Conservation (phyloP, 1,140 invertebrate species). For the Bombus waltoni region DNA sequence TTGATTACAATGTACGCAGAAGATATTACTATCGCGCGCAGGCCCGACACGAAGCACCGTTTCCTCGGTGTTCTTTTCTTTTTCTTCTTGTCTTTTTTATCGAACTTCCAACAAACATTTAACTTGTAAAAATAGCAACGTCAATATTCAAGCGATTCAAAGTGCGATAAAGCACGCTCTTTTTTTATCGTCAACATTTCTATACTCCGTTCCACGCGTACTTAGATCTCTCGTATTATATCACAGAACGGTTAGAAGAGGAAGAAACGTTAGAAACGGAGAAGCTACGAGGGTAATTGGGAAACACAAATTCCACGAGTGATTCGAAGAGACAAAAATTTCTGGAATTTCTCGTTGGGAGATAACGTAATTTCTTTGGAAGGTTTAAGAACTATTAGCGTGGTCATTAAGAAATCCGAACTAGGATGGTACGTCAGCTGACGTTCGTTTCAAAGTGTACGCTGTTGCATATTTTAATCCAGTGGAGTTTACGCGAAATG, state of each 20-base stretch:
- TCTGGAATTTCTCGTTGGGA: slow-evolving; percentile 8
- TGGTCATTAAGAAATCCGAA: slow-evolving; percentile 15
- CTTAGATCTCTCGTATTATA: no score
- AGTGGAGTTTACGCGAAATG: neutral
- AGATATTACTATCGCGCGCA: slow-evolving; percentile 15
- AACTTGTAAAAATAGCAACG: neutral
- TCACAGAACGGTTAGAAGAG: no score
- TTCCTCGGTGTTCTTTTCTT: no score
- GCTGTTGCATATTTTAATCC: neutral
- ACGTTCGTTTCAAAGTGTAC: neutral
- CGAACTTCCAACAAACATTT: neutral
- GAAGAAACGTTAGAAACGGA: no score
- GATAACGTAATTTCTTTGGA: neutral
- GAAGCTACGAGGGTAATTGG: neutral
- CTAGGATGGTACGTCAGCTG: neutral
- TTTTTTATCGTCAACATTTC: no score
- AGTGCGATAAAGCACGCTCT: no score
- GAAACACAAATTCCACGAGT: neutral
- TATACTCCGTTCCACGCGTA: no score
- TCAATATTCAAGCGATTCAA: neutral
- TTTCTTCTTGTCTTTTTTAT: neutral
- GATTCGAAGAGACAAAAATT: neutral
- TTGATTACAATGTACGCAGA: slow-evolving; percentile 26
- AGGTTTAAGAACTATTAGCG: neutral
- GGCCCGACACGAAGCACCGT: no score